These are phyloP conservation scores for Sminthopsis crassicaudata DNA, from an alignment of 2,113 vertebrate genomes.

Conservation along the genomic window DNA sequence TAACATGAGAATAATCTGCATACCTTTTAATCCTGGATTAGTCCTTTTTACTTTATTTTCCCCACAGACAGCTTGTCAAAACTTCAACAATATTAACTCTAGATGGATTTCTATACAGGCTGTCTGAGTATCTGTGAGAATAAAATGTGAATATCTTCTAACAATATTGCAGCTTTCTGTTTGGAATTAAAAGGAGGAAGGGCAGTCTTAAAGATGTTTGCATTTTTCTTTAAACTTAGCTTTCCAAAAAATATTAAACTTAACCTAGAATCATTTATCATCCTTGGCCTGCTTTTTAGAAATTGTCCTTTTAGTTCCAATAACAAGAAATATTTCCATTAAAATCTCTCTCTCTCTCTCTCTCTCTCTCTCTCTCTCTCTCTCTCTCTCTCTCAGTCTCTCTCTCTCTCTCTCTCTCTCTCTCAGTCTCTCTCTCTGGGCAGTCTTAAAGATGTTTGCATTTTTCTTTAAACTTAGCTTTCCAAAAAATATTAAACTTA, in stretches of 20 bases:
- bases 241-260: constrained; percentile 58
- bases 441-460: constrained; percentile 55
- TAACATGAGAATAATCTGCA: constrained; percentile 68
- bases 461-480: constrained; percentile 64
- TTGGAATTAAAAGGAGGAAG: constrained; percentile 28
- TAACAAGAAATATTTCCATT: constrained; percentile 58
- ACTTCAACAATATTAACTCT: constrained; percentile 64
- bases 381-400: constrained; percentile 15
- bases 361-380: constrained; percentile 27
- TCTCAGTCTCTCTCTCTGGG: constrained; percentile 5
- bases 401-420: background rate
- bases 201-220: constrained; percentile 59
- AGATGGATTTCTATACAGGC: constrained; percentile 67
- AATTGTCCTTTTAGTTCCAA: constrained; percentile 52
- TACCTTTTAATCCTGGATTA: constrained; percentile 70
- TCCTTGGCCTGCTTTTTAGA: constrained; percentile 34
- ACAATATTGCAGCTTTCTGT: constrained; percentile 56
- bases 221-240: constrained; percentile 61
- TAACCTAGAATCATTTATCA: constrained; percentile 66
- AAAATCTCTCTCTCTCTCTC: constrained; percentile 43
- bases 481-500: constrained; percentile 53
- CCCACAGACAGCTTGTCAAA: constrained; percentile 68
- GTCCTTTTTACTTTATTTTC: constrained; percentile 71
- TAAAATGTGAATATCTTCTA: constrained; percentile 52
- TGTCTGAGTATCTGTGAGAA: constrained; percentile 66